Base-by-base conservation (phyloP, 2,113 vertebrate genomes). In the Etheostoma cragini region DNA sequence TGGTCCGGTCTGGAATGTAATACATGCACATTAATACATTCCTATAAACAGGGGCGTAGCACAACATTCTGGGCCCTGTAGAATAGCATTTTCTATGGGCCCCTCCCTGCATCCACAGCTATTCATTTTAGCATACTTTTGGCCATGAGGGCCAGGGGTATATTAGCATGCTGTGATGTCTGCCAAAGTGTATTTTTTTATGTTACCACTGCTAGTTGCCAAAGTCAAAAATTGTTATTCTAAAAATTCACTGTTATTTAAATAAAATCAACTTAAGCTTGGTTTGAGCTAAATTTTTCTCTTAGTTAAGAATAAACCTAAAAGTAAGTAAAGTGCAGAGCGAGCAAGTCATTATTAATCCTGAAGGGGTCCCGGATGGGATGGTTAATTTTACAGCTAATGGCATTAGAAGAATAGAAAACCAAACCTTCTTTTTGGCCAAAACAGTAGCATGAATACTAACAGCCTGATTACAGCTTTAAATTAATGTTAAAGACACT, bases 1-100 rank as follows among this genome's bases (percentile, higher is more conserved):
- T 94, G 87, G 96, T 94, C 69, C 65, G 52, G 35, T 96, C 95
- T 96, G 87, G 12, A 81, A 80, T 6, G 56, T 5, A 22, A 78
- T 0, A 72, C 5, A 69, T 4, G 8, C 14, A 67, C 12, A 78
- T 21, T 35, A n/a, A 62, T 8, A 78, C 50, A 58, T 3, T 1
- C 4, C 17, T 19, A 56, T 52, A 81, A 30, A 30, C 30, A 30
- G 30, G 30, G 30, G 30, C 3, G 4, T 30, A 30, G 30, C 30
- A 30, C 30, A 30, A 30, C 3, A 30, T 30, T 30, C 30, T 30
- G 3, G 30, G 30, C 30, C 30, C 3, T 30, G 30, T 30, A 3
- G 30, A 30, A 30, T 4, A 4, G 30, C 30, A 30, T 3, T 30
- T 30, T 30, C 30, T 30, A 30, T 30, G 30, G 30, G 30, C 30